Evolutionary conservation across 2,888 invertebrate species (phyloP).

Genomic region (Conops quadrifasciatus): DNA sequence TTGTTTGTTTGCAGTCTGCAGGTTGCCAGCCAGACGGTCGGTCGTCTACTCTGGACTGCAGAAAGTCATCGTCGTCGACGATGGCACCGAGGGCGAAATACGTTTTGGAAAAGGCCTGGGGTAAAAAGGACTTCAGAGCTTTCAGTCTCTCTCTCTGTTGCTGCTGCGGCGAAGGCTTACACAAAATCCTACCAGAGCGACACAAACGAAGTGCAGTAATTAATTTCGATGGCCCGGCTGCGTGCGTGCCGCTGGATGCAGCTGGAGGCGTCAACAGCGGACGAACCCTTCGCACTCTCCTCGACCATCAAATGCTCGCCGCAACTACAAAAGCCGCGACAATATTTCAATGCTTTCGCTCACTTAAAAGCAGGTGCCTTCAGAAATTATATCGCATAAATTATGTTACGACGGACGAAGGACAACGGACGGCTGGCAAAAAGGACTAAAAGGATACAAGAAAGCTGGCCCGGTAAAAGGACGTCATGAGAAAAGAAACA

Average conservation of each 20-base stretch:
- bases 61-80: background rate
- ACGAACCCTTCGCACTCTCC: too few relatives aligned
- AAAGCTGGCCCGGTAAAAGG: background rate
- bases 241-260: too few relatives aligned
- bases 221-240: slow-evolving; percentile 23
- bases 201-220: slow-evolving; percentile 25
- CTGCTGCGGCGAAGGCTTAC: background rate
- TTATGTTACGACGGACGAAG: too few relatives aligned
- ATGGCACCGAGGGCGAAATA: too few relatives aligned
- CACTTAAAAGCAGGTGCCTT: too few relatives aligned
- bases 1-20: background rate
- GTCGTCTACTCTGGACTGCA: background rate
- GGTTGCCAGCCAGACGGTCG: background rate
- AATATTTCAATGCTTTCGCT: background rate
- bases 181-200: background rate
- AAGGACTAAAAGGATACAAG: background rate
- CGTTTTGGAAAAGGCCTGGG: too few relatives aligned
- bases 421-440: background rate
- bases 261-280: too few relatives aligned
- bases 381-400: too few relatives aligned
- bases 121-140: too few relatives aligned
- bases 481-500: too few relatives aligned
- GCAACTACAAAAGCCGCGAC: background rate
- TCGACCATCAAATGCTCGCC: background rate
- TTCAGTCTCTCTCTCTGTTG: background rate